Evolutionary conservation across 2,888 invertebrate species (phyloP), one percentile per base, ranked within the genome.

Genomic region (Heliconius charithonia): DNA sequence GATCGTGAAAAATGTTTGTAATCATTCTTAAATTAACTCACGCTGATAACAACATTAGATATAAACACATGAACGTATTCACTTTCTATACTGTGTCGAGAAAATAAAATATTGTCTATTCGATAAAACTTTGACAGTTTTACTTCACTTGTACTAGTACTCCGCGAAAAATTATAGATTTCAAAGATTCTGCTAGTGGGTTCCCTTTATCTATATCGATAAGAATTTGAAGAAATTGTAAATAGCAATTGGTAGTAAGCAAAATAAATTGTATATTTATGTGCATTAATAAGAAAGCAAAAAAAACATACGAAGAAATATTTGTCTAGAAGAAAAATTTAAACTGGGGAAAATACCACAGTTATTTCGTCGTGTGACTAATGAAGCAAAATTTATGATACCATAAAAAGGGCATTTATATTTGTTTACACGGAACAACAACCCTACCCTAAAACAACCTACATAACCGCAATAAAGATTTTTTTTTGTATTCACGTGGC

Each of bases 11-110:
- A 82, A 51, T 84, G 80, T 77, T 83, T 83, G 82, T 85, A 85
- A 86, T 85, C 85, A 85, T 84, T 85, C 85, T 78, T 77, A 80
- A 81, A 85, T 86, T 84, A 83, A 79, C 84, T 86, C 85, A 85
- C 83, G 81, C 81, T 84, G 63, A 75, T 77, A 69, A 69, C 67
- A 69, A 12, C 76, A 66, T 74, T 32, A 63, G 62, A 72, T 62
- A 76, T 63, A 27, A 22, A 51, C 16, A 2, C 27, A 69, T 69
- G 45, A 3, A 3, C 3, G 25, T 45, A 69, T 69, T 16, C 41
- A 69, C 41, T 69, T 69, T 69, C 41, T 25, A 41, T 25, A 41
- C 16, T 7, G 25, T 16, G 13, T 41, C 13, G 16, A 69, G 12
- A 67, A 16, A 41, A n/a, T n/a, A 41, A 69, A 63, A 41, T 7